Percentiles rank a stretch among this genome's conserved stretches.
phyloP scores from a whole-genome alignment of 35 echinoderm and acorn worm species.

The Ptychodera flava region DNA sequence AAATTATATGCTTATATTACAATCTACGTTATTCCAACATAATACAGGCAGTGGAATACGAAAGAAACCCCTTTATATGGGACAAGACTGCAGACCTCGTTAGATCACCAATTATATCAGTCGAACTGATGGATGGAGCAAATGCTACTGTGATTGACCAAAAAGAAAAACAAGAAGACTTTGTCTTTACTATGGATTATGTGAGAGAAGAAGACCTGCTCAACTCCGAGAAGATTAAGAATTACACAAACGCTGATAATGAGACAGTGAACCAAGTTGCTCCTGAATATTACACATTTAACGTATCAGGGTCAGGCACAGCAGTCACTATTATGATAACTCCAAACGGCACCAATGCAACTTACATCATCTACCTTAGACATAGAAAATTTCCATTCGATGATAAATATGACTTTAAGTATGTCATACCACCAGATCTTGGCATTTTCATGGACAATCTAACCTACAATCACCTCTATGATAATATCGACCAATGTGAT shows the following conservation, averaged over 20 bases:
- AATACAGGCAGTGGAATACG: neutral
- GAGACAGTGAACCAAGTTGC: neutral
- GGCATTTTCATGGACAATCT: too few relatives aligned
- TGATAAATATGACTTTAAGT: neutral
- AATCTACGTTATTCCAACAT: too few relatives aligned
- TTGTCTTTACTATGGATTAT: neutral
- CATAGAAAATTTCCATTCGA: neutral
- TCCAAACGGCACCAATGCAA: neutral
- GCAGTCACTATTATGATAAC: neutral
- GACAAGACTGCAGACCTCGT: neutral
- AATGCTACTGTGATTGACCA: neutral
- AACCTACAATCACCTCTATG: too few relatives aligned
- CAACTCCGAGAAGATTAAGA: neutral
- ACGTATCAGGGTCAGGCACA: neutral
- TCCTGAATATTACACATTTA: neutral
- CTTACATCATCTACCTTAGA: neutral
- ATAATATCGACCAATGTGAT: neutral
- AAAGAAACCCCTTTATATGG: neutral
- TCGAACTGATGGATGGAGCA: neutral
- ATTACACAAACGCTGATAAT: neutral
- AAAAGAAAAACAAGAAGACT: neutral
- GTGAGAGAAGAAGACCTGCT: neutral
- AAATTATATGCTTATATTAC: too few relatives aligned
- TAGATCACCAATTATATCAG: neutral
- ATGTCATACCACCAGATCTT: neutral